Conservation (phyloP, 2,888 invertebrate species). For the Pimpla rufipes region DNA sequence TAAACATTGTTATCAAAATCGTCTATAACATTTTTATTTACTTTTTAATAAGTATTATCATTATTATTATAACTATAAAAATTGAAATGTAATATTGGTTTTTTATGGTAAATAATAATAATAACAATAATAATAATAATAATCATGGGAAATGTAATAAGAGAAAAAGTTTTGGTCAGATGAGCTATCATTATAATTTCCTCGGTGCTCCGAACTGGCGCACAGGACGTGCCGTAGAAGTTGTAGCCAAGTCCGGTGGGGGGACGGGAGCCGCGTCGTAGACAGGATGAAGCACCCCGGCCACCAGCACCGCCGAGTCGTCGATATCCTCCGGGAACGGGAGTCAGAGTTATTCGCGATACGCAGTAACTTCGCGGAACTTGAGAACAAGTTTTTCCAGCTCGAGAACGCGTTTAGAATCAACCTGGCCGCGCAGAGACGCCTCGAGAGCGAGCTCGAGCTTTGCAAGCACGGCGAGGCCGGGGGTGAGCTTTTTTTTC, state of each 20-base stretch:
- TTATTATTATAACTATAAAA: neutral
- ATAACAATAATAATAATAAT: neutral
- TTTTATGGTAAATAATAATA: neutral
- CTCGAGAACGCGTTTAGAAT: slow-evolving; percentile 77
- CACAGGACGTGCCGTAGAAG: slow-evolving; percentile 10
- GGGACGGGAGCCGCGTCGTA: neutral
- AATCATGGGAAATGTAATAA: neutral
- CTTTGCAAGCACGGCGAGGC: slow-evolving; percentile 69
- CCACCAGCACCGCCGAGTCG: slow-evolving; percentile 32
- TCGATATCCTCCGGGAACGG: slow-evolving; percentile 61
- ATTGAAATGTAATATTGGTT: neutral
- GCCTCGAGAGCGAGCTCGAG: slow-evolving; percentile 73
- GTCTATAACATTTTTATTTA: too few relatives aligned
- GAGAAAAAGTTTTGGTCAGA: neutral
- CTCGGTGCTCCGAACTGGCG: neutral
- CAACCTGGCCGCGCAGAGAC: slow-evolving; percentile 75
- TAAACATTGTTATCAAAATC: too few relatives aligned
- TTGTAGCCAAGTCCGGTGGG: neutral
- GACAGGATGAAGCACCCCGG: slow-evolving; percentile 31
- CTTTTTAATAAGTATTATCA: neutral
- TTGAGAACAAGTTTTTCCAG: slow-evolving; percentile 75
- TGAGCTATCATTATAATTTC: slow-evolving; percentile 1
- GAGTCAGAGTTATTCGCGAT: slow-evolving; percentile 74
- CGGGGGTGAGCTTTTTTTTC: slow-evolving; percentile 65
- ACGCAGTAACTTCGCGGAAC: slow-evolving; percentile 73